Evolutionary conservation across 2,888 invertebrate species (phyloP), one percentile per base, ranked within the genome.

Genomic region (Cephus pulcher): DNA sequence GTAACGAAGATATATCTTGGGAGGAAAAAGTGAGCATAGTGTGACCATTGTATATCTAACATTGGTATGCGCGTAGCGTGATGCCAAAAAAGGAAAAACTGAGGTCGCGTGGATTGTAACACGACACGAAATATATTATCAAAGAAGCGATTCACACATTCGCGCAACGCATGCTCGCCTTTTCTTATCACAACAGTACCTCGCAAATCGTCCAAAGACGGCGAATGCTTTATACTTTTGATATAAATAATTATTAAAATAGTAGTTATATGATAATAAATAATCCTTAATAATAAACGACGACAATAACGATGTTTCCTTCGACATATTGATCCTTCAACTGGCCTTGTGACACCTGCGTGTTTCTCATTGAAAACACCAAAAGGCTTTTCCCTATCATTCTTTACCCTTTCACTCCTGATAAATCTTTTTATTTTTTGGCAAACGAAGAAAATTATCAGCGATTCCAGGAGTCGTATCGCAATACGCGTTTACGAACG

Each of bases 101-200:
- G 0, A 23, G 12, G 32, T n/a, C 32, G 12, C 12, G 71, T 11
- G 32, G 15, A 70, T 23, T 77, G 11, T 34, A 34, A 23, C 23
- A 23, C 56, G 56, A 56, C 56, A 56, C 56, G 23, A n/a, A 33
- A 34, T 71, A 68, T 70, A 32, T 77, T 68, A 34, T 37, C 34
- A 37, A 35, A 71, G 76, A 74, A 75, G 37, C 71, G 33, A n/a
- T 80, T 76, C 34, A 74, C 35, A n/a, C 71, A 75, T 37, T 77
- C 35, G 12, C 40, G 71, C 12, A 69, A 78, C 37, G 77, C 33
- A 73, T 79, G 69, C 69, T 37, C 68, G 35, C 69, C 11, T 75
- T 15, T n/a, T 34, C 75, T 80, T 82, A 81, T 85, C 86, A 86
- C 86, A 86, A 88, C 86, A 86, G 82, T 86, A 84, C 79, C 77